A percentile compares a stretch with the other conserved stretches of the same genome.
These are phyloP conservation scores for Semicossyphus pulcher DNA, from an alignment of 2,113 vertebrate genomes.

Conservation along the genomic window DNA sequence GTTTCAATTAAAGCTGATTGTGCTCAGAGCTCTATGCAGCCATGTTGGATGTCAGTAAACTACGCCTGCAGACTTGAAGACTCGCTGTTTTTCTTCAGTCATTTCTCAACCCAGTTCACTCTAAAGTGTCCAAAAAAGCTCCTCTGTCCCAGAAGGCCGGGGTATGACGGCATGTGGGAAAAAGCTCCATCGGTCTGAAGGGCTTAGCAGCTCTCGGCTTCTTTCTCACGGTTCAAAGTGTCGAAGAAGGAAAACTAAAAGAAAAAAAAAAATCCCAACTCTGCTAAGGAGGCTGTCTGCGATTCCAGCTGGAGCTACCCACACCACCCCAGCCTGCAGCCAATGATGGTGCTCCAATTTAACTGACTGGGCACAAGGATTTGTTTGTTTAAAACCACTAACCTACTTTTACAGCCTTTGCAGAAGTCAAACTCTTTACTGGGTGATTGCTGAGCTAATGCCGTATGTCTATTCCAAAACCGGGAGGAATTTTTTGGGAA, in stretches of 20 bases:
- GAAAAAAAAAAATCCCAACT: conserved; percentile 26
- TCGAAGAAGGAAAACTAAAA: conserved; percentile 31
- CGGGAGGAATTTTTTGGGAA: conserved; percentile 28
- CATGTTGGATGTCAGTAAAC: too few species aligned
- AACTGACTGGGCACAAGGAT: conserved; percentile 76
- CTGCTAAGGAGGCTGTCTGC: conserved; percentile 43
- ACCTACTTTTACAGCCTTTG: conserved; percentile 75
- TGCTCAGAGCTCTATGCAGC: too few species aligned
- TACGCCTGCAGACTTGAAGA: too few species aligned
- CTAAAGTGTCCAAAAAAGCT: conserved; percentile 2
- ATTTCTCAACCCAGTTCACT: background rate
- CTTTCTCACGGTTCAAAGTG: conserved; percentile 70
- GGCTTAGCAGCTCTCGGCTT: conserved; percentile 28
- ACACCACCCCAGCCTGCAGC: conserved; percentile 69
- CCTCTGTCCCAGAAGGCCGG: conserved; percentile 6
- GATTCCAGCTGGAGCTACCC: conserved; percentile 64
- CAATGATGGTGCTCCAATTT: conserved; percentile 71
- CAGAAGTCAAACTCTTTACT: conserved; percentile 59
- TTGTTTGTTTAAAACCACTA: conserved; percentile 79
- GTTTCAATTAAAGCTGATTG: too few species aligned
- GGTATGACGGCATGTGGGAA: conserved; percentile 65
- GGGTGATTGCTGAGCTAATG: conserved; percentile 60
- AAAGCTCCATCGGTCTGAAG: conserved; percentile 38
- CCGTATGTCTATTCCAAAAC: conserved; percentile 38
- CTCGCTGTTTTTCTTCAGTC: background rate